These are phyloP conservation scores for Cryptophagus acutangulus DNA, from an alignment of 2,888 invertebrate genomes.

Conservation along the genomic window DNA sequence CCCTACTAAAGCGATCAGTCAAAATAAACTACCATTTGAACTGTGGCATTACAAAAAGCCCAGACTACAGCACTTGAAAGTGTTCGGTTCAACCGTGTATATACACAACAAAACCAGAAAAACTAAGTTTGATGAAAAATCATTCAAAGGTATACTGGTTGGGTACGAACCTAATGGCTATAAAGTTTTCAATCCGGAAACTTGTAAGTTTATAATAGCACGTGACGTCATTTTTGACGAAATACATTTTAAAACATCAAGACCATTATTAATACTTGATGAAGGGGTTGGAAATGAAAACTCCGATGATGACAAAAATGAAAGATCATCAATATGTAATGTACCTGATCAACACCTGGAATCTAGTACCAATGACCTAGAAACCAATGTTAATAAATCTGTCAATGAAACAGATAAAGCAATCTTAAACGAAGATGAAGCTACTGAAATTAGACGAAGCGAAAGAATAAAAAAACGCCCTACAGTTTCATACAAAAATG, in stretches of 20 bases:
- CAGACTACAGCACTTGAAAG: conserved; percentile 4
- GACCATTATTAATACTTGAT: conserved; percentile 5
- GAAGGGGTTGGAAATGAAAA: background rate
- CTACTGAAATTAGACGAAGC: too few species aligned
- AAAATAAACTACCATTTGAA: background rate
- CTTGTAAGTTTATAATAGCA: background rate
- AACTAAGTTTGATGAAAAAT: conserved; percentile 2
- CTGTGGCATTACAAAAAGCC: conserved; percentile 5
- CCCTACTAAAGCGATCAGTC: background rate
- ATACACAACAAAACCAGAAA: conserved; percentile 3
- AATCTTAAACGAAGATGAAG: too few species aligned
- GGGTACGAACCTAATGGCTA: conserved; percentile 9
- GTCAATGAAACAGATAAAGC: too few species aligned
- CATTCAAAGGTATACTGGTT: conserved; percentile 6
- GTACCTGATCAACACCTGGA: too few species aligned
- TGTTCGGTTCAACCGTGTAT: conserved; percentile 8
- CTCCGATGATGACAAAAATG: too few species aligned
- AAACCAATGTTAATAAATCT: too few species aligned
- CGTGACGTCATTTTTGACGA: conserved; percentile 3
- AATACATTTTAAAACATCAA: background rate
- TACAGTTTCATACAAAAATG: background rate
- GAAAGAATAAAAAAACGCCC: conserved; percentile 2
- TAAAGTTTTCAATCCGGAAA: background rate
- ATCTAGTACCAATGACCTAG: too few species aligned
- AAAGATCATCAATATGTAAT: too few species aligned